A percentile compares a stretch with the other conserved stretches of the same genome.
These are phyloP conservation scores for Ephestia elutella DNA, from an alignment of 1,140 invertebrate genomes.

Conservation along the genomic window DNA sequence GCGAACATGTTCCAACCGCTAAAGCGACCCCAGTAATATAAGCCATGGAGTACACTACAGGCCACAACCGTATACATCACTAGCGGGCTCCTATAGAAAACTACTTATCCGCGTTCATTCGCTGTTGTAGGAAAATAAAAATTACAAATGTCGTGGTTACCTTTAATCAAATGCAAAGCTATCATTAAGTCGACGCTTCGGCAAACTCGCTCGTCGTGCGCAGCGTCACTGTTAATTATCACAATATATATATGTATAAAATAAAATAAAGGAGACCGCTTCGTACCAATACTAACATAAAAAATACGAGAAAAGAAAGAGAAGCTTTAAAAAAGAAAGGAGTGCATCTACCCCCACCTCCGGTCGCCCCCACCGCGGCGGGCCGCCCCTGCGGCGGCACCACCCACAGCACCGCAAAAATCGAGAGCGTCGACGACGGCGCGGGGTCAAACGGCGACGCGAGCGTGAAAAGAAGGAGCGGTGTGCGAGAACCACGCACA, in stretches of 20 bases:
- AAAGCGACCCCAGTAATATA: constrained; percentile 42
- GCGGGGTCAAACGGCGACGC: constrained; percentile 70
- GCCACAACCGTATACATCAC: constrained; percentile 34
- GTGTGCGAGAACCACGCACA: constrained; percentile 51
- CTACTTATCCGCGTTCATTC: constrained; percentile 19
- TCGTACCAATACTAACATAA: constrained; percentile 65
- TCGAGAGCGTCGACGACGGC: constrained; percentile 63
- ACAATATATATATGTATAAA: constrained; percentile 71
- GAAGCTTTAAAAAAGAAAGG: constrained; percentile 73
- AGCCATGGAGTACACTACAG: constrained; percentile 43
- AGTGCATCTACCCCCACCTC: constrained; percentile 65
- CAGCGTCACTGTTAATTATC: constrained; percentile 71
- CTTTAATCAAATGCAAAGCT: constrained; percentile 72
- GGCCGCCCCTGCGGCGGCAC: constrained; percentile 53
- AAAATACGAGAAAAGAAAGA: constrained; percentile 74
- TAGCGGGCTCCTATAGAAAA: constrained; percentile 23
- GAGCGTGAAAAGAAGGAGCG: constrained; percentile 69
- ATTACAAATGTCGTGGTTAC: constrained; percentile 64
- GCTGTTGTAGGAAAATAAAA: constrained; percentile 43
- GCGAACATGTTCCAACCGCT: constrained; percentile 45
- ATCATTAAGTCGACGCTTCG: constrained; percentile 65
- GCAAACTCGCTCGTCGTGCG: constrained; percentile 59
- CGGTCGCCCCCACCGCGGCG: constrained; percentile 39
- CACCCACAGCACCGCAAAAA: constrained; percentile 71
- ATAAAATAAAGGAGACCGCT: constrained; percentile 70